phyloP scores from a whole-genome alignment of 2,797 vertebrate species.

The Catamblyrhynchus diadema region DNA sequence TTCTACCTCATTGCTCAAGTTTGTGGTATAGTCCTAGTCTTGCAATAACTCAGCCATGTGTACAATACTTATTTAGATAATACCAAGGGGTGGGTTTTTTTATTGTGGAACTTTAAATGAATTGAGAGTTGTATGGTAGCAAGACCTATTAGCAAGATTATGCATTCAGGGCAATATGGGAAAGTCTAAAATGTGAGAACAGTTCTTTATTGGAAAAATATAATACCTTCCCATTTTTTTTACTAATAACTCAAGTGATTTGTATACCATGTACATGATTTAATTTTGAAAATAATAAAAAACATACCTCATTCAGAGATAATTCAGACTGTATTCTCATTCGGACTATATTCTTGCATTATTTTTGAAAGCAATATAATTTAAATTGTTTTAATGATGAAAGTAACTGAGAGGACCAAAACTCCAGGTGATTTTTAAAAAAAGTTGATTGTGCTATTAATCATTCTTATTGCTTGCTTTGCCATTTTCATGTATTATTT shows the following conservation, averaged over 20 bases:
- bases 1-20: not conserved
- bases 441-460: not conserved
- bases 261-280: not conserved
- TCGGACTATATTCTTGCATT: not conserved
- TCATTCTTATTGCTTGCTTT: not conserved
- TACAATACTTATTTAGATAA: not conserved
- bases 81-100: rapidly evolving
- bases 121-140: not conserved
- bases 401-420: not conserved
- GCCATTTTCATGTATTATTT: not conserved
- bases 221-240: not conserved
- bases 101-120: not conserved
- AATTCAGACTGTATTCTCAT: not conserved
- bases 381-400: not conserved
- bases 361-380: not conserved
- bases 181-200: not conserved
- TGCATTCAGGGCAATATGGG: not conserved
- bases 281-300: not conserved
- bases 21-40: not conserved
- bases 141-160: not conserved
- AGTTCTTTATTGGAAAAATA: not conserved
- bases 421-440: not conserved
- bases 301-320: not conserved
- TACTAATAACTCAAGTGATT: not conserved
- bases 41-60: not conserved